Evolutionary conservation across 2,888 invertebrate genomes (phyloP).

Genomic region (Agrochola litura): DNA sequence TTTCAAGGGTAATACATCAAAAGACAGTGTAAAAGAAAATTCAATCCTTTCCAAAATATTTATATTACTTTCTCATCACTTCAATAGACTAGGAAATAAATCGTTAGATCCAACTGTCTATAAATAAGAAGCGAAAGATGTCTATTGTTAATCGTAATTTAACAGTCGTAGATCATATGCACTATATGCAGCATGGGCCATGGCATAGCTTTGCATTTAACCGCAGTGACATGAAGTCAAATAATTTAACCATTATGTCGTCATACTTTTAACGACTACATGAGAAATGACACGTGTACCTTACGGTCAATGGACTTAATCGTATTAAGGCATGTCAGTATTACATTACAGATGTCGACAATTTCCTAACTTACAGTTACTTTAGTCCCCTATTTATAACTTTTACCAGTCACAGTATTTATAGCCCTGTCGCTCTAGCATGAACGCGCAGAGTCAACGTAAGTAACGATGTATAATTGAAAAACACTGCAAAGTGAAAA

Average conservation of each 20-base stretch:
- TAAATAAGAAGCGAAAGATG: neutral
- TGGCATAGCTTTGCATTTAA: neutral
- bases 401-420: constrained; percentile 14
- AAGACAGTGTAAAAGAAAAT: neutral
- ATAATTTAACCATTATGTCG: neutral
- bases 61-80: neutral
- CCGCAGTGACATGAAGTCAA: constrained; percentile 10
- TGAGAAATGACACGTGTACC: constrained; percentile 14
- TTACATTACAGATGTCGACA: neutral
- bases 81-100: neutral
- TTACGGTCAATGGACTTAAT: constrained; percentile 4
- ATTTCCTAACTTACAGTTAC: neutral
- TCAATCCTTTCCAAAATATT: neutral
- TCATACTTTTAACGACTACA: neutral
- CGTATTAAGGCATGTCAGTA: constrained; percentile 1
- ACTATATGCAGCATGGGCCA: neutral
- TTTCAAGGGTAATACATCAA: neutral
- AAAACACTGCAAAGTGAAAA: no score
- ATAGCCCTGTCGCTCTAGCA: neutral
- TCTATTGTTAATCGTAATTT: neutral
- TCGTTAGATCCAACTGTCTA: neutral
- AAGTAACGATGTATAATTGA: neutral
- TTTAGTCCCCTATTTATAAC: constrained; percentile 8
- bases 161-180: neutral
- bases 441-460: neutral